Base-by-base conservation (phyloP, 2,888 invertebrate species). In the Mythimna pallens region DNA sequence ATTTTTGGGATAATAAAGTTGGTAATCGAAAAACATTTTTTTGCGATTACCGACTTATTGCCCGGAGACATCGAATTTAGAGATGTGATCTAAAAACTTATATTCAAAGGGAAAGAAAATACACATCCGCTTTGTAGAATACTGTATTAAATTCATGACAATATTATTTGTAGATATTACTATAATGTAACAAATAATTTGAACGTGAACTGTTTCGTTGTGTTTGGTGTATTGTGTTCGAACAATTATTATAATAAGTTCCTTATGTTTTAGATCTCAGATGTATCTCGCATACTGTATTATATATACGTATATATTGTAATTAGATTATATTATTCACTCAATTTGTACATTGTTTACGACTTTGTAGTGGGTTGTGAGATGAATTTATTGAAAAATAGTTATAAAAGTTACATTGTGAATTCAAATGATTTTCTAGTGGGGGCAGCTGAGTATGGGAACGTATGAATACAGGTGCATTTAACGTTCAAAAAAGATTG, bases 191-290 rank as follows among this genome's bases (percentile, higher is more conserved):
- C 81, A 78, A 79, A 73, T 80, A 30, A 79, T 76, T 87, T 79
- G 64, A 79, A 82, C 43, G 80, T 80, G 75, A 83, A 82, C 84
- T 69, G 82, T 89, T 92, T 83, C 83, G 88, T 86, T 87, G 88
- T 85, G 87, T 88, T 89, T 83, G 70, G 86, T 90, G 87, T 88
- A 82, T 84, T 86, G 77, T 82, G 83, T 85, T 88, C 83, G 36
- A 82, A 75, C 62, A 65, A 83, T 87, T 89, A 87, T 84, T 80
- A 76, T 88, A n/a, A n/a, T 93, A 90, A 90, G 93, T 94, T 94
- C 94, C 94, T 94, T 90, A 88, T 86, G 88, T 92, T 79, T 89
- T 92, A 93, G 94, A 95, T 95, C 95, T 94, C 95, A 94, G 89
- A 88, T 87, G 88, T 92, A 89, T 93, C 91, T 92, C 91, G 91